These are phyloP conservation scores for Bolborhynchus lineola DNA, from an alignment of 2,113 vertebrate genomes.

Conservation along the genomic window DNA sequence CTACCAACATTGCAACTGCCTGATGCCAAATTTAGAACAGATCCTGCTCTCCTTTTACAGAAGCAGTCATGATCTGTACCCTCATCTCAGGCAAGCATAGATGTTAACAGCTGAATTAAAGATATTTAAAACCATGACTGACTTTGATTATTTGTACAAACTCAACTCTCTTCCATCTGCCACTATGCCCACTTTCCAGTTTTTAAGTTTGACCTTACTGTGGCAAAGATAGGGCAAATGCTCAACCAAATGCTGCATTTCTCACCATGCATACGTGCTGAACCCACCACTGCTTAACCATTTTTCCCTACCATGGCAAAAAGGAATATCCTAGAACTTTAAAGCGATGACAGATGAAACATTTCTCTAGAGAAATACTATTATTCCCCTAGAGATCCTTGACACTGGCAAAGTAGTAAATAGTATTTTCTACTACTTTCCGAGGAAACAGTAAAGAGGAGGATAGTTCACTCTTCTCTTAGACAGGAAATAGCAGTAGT, in stretches of 20 bases:
- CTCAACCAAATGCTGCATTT: not conserved
- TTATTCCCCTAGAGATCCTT: not conserved
- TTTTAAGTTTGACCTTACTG: not conserved
- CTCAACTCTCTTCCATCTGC: not conserved
- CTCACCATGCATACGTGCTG: not conserved
- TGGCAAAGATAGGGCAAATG: not conserved
- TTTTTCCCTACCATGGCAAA: not conserved
- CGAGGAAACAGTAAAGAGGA: not conserved
- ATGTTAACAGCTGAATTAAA: slow-evolving; percentile 21
- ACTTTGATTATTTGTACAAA: not conserved
- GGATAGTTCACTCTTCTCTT: not conserved
- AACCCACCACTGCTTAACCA: not conserved
- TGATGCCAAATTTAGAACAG: not conserved
- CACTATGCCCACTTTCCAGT: not conserved
- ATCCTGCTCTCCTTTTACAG: not conserved
- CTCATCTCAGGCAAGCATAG: not conserved
- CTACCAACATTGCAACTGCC: slow-evolving; percentile 31
- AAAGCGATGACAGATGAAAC: not conserved
- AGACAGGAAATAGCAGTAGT: not conserved
- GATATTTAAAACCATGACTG: not conserved
- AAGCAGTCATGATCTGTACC: not conserved
- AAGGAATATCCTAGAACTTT: not conserved
- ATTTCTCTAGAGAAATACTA: not conserved
- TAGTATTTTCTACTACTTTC: not conserved
- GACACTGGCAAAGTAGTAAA: not conserved